Evolutionary conservation across 2,797 vertebrate genomes (phyloP), one percentile per base, ranked within the genome.

Genomic region (Eidolon dupreanum): DNA sequence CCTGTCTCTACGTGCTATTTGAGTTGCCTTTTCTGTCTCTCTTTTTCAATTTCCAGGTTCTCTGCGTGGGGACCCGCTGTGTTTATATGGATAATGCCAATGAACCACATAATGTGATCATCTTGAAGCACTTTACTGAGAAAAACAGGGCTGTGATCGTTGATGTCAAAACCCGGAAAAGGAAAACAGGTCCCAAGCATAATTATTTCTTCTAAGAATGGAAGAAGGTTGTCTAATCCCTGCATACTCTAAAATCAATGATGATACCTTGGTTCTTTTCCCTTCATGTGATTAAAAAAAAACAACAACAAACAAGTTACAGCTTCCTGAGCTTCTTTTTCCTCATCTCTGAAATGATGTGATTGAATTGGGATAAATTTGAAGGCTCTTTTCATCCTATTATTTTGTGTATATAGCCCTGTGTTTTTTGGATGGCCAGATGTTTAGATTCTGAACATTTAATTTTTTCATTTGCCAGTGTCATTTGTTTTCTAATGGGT

Each of bases 51-150:
- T 55, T 83, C 73, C 55, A 99, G 99, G 99, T 99, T 91, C 98
- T 99, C 83, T 99, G 99, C n/a, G 99, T 99, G 98, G 99, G 99
- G 70, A 99, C 99, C 46, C 99, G 99, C 90, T 99, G 99, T 4
- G 99, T 99, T 94, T 99, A 99, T 97, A 97, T 99, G 66, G 99
- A 99, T 98, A 99, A 99, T 15, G 99, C 99, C 77, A 99, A 99
- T 0, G 99, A 99, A 88, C 99, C 99, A 71, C 99, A 99, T 97
- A 99, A 99, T 11, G 99, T 99, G 97, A 99, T 99, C 98, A 98
- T 99, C 97, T 99, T 99, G 95, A 99, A 99, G 96, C 99, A 99
- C 98, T 99, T 99, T 97, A 99, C 99, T 0, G 99, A 99, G 97
- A 99, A 99, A 94, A 99, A 99, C 98, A 99, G 99, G 13, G 99